These are phyloP conservation scores for Jaculus jaculus DNA, from an alignment of 2,113 vertebrate species.

Conservation along the genomic window DNA sequence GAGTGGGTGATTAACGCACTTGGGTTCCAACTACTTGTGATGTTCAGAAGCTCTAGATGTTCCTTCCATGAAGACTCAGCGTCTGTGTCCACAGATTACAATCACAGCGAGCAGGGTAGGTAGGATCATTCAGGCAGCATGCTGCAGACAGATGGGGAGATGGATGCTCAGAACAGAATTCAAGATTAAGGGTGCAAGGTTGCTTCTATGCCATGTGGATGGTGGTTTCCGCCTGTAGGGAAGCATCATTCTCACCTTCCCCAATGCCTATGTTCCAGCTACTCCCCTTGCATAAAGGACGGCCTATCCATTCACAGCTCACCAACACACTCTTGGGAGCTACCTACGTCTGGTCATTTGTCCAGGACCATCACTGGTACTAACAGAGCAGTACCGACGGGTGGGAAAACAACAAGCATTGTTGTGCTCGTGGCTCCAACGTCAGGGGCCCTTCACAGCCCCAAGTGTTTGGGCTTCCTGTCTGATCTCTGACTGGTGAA, in stretches of 20 bases:
- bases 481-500: no score
- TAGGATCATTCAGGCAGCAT: neutral
- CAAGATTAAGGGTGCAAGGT: neutral
- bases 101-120: neutral
- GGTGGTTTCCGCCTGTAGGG: neutral
- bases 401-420: neutral
- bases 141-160: slow-evolving; percentile 35
- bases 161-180: neutral
- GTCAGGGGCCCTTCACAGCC: no score
- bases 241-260: neutral
- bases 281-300: neutral
- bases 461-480: no score
- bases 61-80: neutral
- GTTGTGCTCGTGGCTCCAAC: neutral
- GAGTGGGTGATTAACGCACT: neutral
- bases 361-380: neutral
- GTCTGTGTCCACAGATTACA: neutral
- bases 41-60: slow-evolving; percentile 31
- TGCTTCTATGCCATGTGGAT: neutral
- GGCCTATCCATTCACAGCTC: neutral
- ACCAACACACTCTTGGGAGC: neutral
- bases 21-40: slow-evolving; percentile 4
- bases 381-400: neutral
- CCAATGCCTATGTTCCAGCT: neutral
- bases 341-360: neutral